phyloP scores from a whole-genome alignment of 2,113 vertebrate genomes.

The Cheirogaleus medius region DNA sequence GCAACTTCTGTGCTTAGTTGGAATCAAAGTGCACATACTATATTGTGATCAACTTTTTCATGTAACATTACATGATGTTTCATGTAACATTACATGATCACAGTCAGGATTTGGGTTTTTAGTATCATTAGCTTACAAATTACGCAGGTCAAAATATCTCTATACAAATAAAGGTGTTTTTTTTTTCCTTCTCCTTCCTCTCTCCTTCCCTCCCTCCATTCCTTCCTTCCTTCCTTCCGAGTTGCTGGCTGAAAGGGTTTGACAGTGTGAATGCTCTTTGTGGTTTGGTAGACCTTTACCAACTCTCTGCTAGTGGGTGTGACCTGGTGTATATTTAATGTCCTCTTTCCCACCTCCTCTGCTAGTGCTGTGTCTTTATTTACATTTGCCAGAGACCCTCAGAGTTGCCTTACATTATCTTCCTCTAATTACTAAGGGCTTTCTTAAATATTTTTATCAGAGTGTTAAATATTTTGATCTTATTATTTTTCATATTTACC shows the following conservation, averaged over 20 bases:
- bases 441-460: not conserved
- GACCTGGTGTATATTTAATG: accelerated
- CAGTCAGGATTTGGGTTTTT: not conserved
- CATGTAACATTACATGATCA: not conserved
- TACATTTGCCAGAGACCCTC: not conserved
- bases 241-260: not conserved
- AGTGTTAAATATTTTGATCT: not conserved
- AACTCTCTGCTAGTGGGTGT: accelerated
- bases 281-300: too few relatives aligned
- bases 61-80: not conserved
- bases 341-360: not conserved
- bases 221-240: not conserved
- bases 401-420: not conserved
- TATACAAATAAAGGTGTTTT: not conserved
- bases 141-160: not conserved
- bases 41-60: not conserved
- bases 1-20: not conserved
- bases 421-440: not conserved
- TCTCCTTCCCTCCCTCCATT: too few relatives aligned
- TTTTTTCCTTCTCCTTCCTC: not conserved
- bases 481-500: not conserved
- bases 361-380: not conserved
- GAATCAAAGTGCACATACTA: not conserved
- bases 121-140: not conserved
- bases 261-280: too few relatives aligned